Base-by-base conservation (phyloP, 2,113 vertebrate species). In the Clupea harengus region DNA sequence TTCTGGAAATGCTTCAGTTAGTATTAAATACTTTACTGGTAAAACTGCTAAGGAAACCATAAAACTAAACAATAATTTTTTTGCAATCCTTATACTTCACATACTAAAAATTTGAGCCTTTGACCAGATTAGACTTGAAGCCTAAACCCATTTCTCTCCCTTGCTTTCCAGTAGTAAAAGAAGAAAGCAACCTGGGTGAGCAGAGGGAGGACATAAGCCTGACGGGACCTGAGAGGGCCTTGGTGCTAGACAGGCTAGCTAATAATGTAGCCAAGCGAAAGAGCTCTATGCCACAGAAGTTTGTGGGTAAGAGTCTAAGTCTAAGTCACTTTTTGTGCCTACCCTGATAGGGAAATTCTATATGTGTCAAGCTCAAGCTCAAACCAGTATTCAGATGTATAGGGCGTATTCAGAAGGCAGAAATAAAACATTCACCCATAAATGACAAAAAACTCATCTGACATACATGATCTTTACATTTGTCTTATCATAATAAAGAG, bases 281-380 rank as follows among this genome's bases (percentile, higher is more conserved):
- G 95, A 99, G 98, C 96, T 99, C 97, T 97, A 97, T 99, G 98
- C 98, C 98, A 96, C 98, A 99, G 97, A 99, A 98, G 97, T 99
- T 99, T 97, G 96, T 99, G 95, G 98, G 98, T 99, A 99, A 99
- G 98, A 97, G 96, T 94, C 94, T 91, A 94, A 96, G 93, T 96
- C 96, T 96, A n/a, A n/a, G n/a, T n/a, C n/a, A 96, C 95, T 97
- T 96, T 94, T 93, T 97, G 94, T 92, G 86, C 92, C 85, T 93
- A 86, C 67, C 60, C 86, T 84, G 88, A 87, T 85, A 84, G 75
- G 60, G 49, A 82, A 75, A 52, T 57, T 60, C 18, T 81, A 52
- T 83, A 84, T 85, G 47, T 87, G 45, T 5, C 25, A 39, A 39
- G 72, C 18, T 32, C n/a, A 67, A 28, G n/a, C 13, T 67, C 8